Base-by-base conservation (phyloP, 2,888 invertebrate species). In the Drosophila ochracea region DNA sequence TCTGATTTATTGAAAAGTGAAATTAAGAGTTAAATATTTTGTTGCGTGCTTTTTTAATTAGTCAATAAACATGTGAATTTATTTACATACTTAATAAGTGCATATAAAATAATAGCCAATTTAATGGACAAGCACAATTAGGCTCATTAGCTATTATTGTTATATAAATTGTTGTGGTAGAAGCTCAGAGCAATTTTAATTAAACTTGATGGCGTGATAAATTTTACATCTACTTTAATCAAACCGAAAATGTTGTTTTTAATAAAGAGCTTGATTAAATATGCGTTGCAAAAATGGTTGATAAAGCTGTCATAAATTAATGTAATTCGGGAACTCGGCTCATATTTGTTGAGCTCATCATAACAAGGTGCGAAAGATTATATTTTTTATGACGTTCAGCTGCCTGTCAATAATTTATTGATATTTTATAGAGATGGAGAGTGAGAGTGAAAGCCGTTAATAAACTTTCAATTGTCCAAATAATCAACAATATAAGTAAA, bases 401-500 rank as follows among this genome's bases (percentile, higher is more conserved):
- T 68, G 73, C 31, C 53, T 70, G 58, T 55, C 30, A n/a, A 63
- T 71, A 72, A 70, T 82, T 84, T 84, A 84, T 84, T 79, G 68
- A 77, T 73, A 66, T 63, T 72, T 71, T 68, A 89, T 79, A 52
- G 65, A 69, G n/a, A 13, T 4, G 25, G 35, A 35, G 31, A 31
- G 13, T 25, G 64, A 50, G 21, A 21, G 69, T 55, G 28, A 35
- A 57, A 30, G 30, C 47, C 41, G 73, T 61, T 81, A 81, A 78
- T 81, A 74, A 79, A 82, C 76, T 82, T 76, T 21, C 83, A 55
- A 76, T 83, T 70, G 82, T 43, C 62, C 28, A 30, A 55, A 58
- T 70, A 59, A 72, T 49, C 53, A 73, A 47, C 31, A 54, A 70
- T 49, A 52, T 41, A 50, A 25, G n/a, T 30, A 53, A 39, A 30